These are phyloP conservation scores for Hydrolagus colliei DNA, from an alignment of 2,797 vertebrate species.

Conservation along the genomic window DNA sequence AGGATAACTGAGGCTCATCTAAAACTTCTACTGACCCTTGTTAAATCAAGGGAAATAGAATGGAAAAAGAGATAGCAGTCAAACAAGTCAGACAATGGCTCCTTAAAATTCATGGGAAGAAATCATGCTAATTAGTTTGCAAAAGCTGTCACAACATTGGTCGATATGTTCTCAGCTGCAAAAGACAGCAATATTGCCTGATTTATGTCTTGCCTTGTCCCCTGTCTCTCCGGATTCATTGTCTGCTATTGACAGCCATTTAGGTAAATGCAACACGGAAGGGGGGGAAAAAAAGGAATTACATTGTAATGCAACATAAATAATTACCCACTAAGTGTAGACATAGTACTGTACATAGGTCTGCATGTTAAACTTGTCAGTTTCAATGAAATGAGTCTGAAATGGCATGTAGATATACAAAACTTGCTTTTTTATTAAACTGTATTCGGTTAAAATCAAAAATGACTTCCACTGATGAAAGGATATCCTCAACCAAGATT, in stretches of 20 bases:
- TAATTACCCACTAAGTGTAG: constrained; percentile 16
- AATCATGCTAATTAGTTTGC: constrained; percentile 49
- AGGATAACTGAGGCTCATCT: background rate
- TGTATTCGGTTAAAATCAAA: too few species aligned
- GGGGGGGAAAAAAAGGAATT: constrained; percentile 42
- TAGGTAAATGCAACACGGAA: constrained; percentile 43
- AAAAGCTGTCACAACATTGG: constrained; percentile 40
- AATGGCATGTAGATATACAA: background rate
- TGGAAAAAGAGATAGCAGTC: background rate
- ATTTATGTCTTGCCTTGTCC: constrained; percentile 50
- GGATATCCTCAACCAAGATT: too few species aligned
- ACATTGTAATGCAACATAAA: constrained; percentile 35
- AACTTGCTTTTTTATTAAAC: background rate
- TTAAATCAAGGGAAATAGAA: background rate
- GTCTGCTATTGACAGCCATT: constrained; percentile 46
- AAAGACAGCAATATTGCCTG: constrained; percentile 46
- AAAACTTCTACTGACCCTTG: background rate
- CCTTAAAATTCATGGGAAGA: constrained; percentile 7
- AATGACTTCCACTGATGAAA: too few species aligned
- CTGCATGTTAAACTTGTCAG: constrained; percentile 17
- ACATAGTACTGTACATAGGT: constrained; percentile 11
- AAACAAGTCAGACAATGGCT: background rate
- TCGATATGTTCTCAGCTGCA: constrained; percentile 47
- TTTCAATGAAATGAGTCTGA: background rate
- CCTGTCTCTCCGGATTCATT: constrained; percentile 44